A percentile compares a stretch with the other conserved stretches of the same genome.
Evolutionary conservation across 2,888 invertebrate species (phyloP).

Genomic region (Eupeodes luniger): DNA sequence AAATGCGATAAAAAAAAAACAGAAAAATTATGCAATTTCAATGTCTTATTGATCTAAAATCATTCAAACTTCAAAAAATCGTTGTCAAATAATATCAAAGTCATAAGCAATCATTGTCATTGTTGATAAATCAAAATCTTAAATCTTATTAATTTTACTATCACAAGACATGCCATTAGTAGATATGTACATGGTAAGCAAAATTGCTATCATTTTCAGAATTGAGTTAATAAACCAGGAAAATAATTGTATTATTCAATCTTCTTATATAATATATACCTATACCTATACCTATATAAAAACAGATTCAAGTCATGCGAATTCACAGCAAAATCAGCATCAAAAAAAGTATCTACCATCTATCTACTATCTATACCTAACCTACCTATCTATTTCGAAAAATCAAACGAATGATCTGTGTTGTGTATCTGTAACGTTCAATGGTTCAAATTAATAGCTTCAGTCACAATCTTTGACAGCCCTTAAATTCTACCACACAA

Average conservation of each 20-base stretch:
- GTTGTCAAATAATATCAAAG: background rate
- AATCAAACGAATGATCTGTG: slow-evolving; percentile 14
- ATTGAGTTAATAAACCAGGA: background rate
- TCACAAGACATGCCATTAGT: background rate
- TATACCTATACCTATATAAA: too few relatives aligned
- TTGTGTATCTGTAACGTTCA: background rate
- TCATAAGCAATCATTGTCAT: background rate
- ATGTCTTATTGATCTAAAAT: too few relatives aligned
- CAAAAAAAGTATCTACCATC: background rate
- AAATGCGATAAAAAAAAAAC: background rate
- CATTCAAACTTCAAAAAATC: background rate
- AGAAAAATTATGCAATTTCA: too few relatives aligned
- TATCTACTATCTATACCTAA: too few relatives aligned
- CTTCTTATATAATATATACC: background rate
- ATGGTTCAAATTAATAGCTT: slow-evolving; percentile 41
- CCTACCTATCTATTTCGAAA: background rate
- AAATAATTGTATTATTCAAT: background rate
- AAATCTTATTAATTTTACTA: slow-evolving; percentile 1
- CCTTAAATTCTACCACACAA: slow-evolving; percentile 1
- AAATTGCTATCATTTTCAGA: background rate
- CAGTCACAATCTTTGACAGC: slow-evolving; percentile 26
- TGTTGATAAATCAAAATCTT: background rate
- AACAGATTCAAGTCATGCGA: background rate
- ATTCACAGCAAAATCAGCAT: slow-evolving; percentile 1
- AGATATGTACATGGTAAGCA: background rate